A percentile compares a stretch with the other conserved stretches of the same genome.
These are phyloP conservation scores for Trichopoda pennipes DNA, from an alignment of 2,888 invertebrate species.

Conservation along the genomic window DNA sequence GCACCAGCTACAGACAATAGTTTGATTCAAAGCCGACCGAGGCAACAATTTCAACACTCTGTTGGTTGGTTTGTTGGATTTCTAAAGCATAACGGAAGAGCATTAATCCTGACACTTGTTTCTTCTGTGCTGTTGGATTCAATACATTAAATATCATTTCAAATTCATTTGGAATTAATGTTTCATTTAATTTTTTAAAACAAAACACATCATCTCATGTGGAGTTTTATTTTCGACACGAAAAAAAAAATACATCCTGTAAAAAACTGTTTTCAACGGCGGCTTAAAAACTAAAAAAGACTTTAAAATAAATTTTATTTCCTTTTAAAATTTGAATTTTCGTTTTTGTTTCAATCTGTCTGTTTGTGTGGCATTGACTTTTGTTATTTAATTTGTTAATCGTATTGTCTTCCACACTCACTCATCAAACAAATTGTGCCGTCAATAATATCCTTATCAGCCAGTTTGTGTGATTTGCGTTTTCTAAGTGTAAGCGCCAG, in stretches of 20 bases:
- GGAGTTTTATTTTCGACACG: slow-evolving; percentile 41
- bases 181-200: slow-evolving; percentile 65
- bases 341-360: slow-evolving; percentile 19
- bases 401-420: slow-evolving; percentile 38
- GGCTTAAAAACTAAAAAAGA: slow-evolving; percentile 16
- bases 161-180: slow-evolving; percentile 65
- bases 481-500: slow-evolving; percentile 56
- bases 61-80: slow-evolving; percentile 46
- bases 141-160: slow-evolving; percentile 36
- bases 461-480: slow-evolving; percentile 41
- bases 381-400: slow-evolving; percentile 49
- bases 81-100: slow-evolving; percentile 72
- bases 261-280: slow-evolving; percentile 40
- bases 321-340: slow-evolving; percentile 53
- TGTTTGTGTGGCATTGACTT: slow-evolving; percentile 53
- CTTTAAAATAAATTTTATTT: slow-evolving; percentile 35
- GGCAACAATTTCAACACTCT: slow-evolving; percentile 68
- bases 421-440: slow-evolving; percentile 66
- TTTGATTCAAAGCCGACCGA: slow-evolving; percentile 18
- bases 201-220: slow-evolving; percentile 52
- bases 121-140: slow-evolving; percentile 39
- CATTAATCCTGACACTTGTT: slow-evolving; percentile 75
- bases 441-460: slow-evolving; percentile 65
- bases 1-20: background rate
- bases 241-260: slow-evolving; percentile 58